These are phyloP conservation scores for Horisme vitalbata DNA, from an alignment of 2,888 invertebrate species.

Conservation along the genomic window DNA sequence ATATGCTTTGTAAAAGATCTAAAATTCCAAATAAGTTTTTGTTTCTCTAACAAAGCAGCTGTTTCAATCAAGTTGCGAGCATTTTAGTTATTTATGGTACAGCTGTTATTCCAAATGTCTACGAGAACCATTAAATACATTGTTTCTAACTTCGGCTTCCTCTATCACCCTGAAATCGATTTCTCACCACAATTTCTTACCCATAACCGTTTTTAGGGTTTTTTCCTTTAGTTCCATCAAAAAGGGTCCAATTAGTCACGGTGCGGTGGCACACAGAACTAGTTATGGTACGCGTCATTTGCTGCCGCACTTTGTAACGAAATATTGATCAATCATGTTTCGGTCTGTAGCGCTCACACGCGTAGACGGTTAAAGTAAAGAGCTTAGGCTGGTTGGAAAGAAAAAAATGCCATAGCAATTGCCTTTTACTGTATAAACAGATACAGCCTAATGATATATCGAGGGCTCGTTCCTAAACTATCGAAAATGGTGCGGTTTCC, in stretches of 20 bases:
- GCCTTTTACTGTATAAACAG: conserved; percentile 21
- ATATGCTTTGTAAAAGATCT: no score
- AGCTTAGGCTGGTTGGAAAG: no score
- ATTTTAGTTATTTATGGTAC: conserved; percentile 7
- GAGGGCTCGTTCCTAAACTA: conserved; percentile 32
- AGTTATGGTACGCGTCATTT: conserved; percentile 28
- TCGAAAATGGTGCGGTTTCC: conserved; percentile 28
- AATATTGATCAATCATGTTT: neutral
- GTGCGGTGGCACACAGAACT: conserved; percentile 47
- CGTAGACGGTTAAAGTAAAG: no score
- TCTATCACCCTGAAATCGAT: conserved; percentile 25
- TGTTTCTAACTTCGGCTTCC: conserved; percentile 16
- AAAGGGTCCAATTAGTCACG: conserved; percentile 75
- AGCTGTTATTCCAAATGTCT: conserved; percentile 16
- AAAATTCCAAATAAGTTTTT: no score
- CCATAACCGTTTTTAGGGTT: conserved; percentile 52
- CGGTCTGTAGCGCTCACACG: no score
- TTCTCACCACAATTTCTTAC: conserved; percentile 30
- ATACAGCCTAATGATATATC: conserved; percentile 43
- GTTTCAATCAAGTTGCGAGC: conserved; percentile 5
- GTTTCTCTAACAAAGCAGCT: no score
- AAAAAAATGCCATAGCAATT: neutral
- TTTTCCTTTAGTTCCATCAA: conserved; percentile 59
- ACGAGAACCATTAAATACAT: conserved; percentile 20
- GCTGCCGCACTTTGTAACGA: conserved; percentile 21